A percentile compares a stretch with the other conserved stretches of the same genome.
phyloP scores from a whole-genome alignment of 1,140 invertebrate species.

The Neodiprion fabricii region DNA sequence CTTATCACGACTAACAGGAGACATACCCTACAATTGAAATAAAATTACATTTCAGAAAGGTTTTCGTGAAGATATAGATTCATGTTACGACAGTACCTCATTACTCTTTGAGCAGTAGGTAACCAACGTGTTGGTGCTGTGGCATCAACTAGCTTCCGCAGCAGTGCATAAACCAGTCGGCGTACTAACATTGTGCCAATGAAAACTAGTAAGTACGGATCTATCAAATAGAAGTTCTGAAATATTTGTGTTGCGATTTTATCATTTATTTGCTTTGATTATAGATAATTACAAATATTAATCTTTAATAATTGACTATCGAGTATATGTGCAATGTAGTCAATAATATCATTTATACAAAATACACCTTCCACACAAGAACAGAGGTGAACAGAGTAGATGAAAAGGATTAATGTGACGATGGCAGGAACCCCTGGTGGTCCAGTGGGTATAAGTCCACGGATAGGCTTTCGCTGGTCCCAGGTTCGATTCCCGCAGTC shows the following conservation, averaged over 20 bases:
- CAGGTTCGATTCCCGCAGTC: no score
- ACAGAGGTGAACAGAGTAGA: no score
- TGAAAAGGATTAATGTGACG: no score
- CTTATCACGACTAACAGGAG: conserved; percentile 62
- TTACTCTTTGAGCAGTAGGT: conserved; percentile 45
- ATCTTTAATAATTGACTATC: background rate
- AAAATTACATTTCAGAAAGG: background rate
- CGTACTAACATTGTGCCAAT: conserved; percentile 80
- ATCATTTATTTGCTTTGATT: conserved; percentile 12
- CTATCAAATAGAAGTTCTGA: conserved; percentile 95
- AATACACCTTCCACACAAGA: no score
- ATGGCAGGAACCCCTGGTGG: no score
- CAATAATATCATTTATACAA: no score
- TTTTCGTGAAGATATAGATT: background rate
- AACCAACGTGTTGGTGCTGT: conserved; percentile 46
- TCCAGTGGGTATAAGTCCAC: no score
- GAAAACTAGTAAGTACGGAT: conserved; percentile 83
- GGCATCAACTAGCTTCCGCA: conserved; percentile 57
- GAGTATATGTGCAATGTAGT: no score
- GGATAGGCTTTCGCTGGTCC: no score
- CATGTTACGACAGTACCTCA: conserved; percentile 42
- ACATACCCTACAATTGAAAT: conserved; percentile 59
- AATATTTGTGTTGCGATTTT: conserved; percentile 54
- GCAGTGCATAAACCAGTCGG: conserved; percentile 76
- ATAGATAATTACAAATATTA: conserved; percentile 17